A percentile compares a stretch with the other conserved stretches of the same genome.
Conservation (phyloP, 2,797 vertebrate genomes). For the Sebastes flavidus region DNA sequence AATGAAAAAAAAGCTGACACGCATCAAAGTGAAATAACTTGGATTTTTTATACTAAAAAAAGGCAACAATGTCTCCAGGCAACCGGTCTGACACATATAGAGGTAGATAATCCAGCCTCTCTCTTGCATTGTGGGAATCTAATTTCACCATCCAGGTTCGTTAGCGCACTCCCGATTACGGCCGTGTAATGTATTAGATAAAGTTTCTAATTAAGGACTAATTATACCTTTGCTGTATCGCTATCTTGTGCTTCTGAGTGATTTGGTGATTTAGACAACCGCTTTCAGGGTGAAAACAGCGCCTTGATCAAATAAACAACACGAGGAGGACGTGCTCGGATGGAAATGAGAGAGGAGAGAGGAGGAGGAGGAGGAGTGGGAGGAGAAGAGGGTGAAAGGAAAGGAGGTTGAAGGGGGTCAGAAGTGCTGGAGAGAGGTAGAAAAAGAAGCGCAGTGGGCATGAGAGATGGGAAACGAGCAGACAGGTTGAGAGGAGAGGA, state of each 20-base stretch:
- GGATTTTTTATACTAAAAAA: constrained; percentile 41
- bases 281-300: constrained; percentile 61
- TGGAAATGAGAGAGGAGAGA: constrained; percentile 37
- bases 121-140: constrained; percentile 59
- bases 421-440: constrained; percentile 14
- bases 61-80: constrained; percentile 63
- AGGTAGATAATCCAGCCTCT: constrained; percentile 56
- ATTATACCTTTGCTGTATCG: constrained; percentile 73
- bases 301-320: constrained; percentile 62
- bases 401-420: constrained; percentile 38
- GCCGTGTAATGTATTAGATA: constrained; percentile 72
- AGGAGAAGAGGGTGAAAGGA: constrained; percentile 1
- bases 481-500: constrained; percentile 14
- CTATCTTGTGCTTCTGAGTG: constrained; percentile 66
- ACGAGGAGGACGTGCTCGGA: constrained; percentile 55
- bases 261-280: constrained; percentile 66
- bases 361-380: background rate
- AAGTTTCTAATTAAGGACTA: constrained; percentile 79
- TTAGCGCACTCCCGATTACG: constrained; percentile 60
- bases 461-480: constrained; percentile 13
- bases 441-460: constrained; percentile 16
- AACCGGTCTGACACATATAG: constrained; percentile 39
- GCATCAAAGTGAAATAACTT: constrained; percentile 53
- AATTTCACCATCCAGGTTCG: constrained; percentile 67
- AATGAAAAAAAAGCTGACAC: constrained; percentile 25